Evolutionary conservation across 2,888 invertebrate species (phyloP).

Genomic region (Drosophila suboccidentalis): DNA sequence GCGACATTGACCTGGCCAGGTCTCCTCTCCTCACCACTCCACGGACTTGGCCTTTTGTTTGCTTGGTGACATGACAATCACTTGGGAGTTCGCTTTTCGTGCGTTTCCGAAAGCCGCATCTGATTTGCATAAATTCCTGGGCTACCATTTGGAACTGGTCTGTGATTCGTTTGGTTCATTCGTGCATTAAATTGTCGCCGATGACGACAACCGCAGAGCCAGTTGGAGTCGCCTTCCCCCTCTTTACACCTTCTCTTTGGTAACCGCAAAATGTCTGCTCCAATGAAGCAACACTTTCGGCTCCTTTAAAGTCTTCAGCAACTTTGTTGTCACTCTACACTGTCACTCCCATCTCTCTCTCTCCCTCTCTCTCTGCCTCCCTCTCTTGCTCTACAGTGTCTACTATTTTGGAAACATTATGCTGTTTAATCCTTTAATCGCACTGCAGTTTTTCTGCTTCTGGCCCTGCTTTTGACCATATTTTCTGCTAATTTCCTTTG

Average conservation of each 20-base stretch:
- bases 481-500: slow-evolving; percentile 70
- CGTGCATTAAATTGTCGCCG: slow-evolving; percentile 74
- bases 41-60: slow-evolving; percentile 48
- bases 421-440: slow-evolving; percentile 78
- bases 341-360: slow-evolving; percentile 1
- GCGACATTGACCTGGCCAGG: slow-evolving; percentile 31
- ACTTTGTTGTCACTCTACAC: slow-evolving; percentile 61
- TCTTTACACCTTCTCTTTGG: background rate
- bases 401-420: slow-evolving; percentile 77
- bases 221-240: slow-evolving; percentile 25
- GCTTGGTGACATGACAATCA: slow-evolving; percentile 57
- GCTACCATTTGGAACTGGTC: slow-evolving; percentile 27
- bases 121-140: slow-evolving; percentile 74
- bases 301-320: slow-evolving; percentile 67
- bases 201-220: slow-evolving; percentile 54
- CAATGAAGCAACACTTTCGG: slow-evolving; percentile 54
- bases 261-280: slow-evolving; percentile 41
- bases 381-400: slow-evolving; percentile 2
- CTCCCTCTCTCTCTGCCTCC: background rate
- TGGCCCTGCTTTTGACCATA: slow-evolving; percentile 45
- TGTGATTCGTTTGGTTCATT: slow-evolving; percentile 59
- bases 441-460: slow-evolving; percentile 48
- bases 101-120: slow-evolving; percentile 37
- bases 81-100: slow-evolving; percentile 14
- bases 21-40: background rate